Evolutionary conservation across 2,797 vertebrate genomes (phyloP).

Genomic region (Nyctibius grandis): DNA sequence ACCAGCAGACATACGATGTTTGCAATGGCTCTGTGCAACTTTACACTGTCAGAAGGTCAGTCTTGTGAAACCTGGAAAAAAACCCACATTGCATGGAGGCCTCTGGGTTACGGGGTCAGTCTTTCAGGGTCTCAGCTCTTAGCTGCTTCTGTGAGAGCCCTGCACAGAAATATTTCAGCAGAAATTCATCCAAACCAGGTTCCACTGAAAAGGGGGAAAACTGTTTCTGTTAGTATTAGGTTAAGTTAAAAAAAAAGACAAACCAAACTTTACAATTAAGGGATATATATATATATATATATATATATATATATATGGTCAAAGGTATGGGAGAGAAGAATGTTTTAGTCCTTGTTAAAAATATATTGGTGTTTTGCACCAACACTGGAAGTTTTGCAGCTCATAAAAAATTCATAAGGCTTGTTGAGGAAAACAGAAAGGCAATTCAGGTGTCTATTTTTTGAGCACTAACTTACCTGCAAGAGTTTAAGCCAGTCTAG

Average conservation of each 20-base stretch:
- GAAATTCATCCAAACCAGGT: background rate
- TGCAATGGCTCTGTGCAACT: conserved; percentile 5
- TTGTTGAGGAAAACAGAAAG: conserved; percentile 22
- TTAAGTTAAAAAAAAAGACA: background rate
- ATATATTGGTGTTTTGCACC: background rate
- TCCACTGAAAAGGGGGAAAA: background rate
- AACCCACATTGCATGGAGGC: fast-evolving
- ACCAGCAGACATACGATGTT: background rate
- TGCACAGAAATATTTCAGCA: background rate
- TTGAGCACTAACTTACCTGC: background rate
- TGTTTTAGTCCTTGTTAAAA: background rate
- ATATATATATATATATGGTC: background rate
- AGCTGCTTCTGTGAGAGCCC: background rate
- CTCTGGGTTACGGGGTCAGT: background rate
- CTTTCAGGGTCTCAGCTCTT: background rate
- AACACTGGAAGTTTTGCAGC: background rate
- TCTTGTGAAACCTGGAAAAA: conserved; percentile 15
- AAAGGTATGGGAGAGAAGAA: background rate
- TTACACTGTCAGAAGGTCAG: background rate
- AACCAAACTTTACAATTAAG: background rate
- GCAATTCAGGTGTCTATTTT: conserved; percentile 15
- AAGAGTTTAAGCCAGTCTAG: background rate
- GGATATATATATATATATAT: no score
- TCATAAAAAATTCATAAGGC: conserved; percentile 34
- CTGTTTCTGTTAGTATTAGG: background rate